Evolutionary conservation across 2,113 vertebrate genomes (phyloP), one percentile per base, ranked within the genome.

Genomic region (Spheniscus mendiculus): DNA sequence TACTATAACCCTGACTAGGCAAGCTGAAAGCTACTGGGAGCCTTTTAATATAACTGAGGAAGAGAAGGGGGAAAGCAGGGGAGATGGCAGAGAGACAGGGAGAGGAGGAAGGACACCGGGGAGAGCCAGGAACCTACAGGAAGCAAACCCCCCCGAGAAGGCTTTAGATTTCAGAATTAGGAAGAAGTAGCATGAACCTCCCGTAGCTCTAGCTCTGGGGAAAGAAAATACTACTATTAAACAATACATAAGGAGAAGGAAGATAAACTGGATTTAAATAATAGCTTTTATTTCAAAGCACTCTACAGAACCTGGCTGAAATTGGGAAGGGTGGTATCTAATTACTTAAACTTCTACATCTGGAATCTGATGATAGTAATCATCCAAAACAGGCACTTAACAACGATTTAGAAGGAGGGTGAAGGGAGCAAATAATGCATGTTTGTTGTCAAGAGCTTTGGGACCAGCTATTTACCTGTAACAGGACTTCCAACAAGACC

Each of bases 231-330:
- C 73, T 71, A 12, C 67, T 23, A 25, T 23, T 18, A 89, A 91
- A 93, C 69, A 85, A 56, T 45, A 87, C 42, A n/a, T 40, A 55
- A 49, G 45, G 89, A 93, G 42, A 69, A 82, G 70, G 83, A 95
- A 95, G 89, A 92, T 53, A 89, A 97, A 94, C 66, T 45, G 27
- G 44, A 87, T 95, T 89, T 72, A 94, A 93, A 95, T 25, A 83
- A 81, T 58, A 65, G 89, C 52, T 95, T 95, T 91, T 76, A 85
- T 93, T 94, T 95, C 94, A 96, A 95, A 96, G 95, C 89, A 73
- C 71, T 91, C 82, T 49, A 44, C 62, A 62, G 71, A 83, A 53
- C 58, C 76, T 49, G 58, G 93, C 74, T 97, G 89, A 62, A 73
- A 66, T 0, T 45, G 45, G 94, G 66, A 89, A 91, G 58, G 49